Percentiles rank a stretch among this genome's conserved stretches.
Conservation (phyloP, 2,797 vertebrate species). For the Aphelocoma californica region DNA sequence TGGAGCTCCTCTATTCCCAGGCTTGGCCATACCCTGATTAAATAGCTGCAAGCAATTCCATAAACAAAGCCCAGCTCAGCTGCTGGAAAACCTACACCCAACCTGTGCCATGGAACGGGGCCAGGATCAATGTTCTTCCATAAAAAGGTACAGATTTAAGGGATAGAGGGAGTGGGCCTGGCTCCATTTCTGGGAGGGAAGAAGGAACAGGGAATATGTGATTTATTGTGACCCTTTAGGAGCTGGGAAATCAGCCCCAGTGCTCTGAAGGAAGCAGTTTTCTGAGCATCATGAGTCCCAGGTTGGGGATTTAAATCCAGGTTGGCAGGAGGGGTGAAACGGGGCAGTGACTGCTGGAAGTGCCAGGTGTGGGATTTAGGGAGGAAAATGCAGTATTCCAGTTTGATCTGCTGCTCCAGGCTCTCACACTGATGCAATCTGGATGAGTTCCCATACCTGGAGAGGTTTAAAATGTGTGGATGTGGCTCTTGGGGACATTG, state of each 20-base stretch:
- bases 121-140: background rate
- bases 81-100: background rate
- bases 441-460: background rate
- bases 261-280: background rate
- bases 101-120: accelerated
- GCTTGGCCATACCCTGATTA: background rate
- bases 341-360: background rate
- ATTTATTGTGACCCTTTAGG: background rate
- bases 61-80: background rate
- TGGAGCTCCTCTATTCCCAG: background rate
- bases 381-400: background rate
- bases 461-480: background rate
- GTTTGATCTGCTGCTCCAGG: background rate
- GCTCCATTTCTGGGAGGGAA: background rate
- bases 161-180: background rate
- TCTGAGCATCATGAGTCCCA: background rate
- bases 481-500: background rate
- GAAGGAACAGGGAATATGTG: background rate
- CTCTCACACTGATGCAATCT: background rate
- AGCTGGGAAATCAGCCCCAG: background rate
- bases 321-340: background rate
- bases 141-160: background rate
- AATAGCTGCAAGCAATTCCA: background rate
- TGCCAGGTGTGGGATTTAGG: background rate
- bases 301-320: background rate